Evolutionary conservation across 2,888 invertebrate genomes (phyloP).

Genomic region (Euplexia lucipara): DNA sequence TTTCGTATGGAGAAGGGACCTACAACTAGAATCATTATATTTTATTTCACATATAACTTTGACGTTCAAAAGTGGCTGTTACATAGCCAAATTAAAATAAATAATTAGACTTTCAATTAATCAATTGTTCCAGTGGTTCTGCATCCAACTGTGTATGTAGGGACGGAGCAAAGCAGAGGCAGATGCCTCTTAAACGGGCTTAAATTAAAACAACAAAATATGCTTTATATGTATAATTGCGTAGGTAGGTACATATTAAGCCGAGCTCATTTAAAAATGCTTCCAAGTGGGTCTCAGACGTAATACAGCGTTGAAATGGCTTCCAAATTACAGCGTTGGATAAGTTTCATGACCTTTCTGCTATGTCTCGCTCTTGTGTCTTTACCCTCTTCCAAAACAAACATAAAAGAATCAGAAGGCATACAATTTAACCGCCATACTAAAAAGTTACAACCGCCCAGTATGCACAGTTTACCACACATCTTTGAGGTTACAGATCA

Average conservation of each 20-base stretch:
- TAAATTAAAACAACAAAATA: constrained; percentile 16
- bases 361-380: constrained; percentile 46
- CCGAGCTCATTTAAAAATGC: constrained; percentile 42
- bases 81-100: too few species aligned
- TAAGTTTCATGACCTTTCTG: constrained; percentile 67
- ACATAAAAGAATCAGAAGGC: constrained; percentile 6
- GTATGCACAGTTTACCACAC: too few species aligned
- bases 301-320: constrained; percentile 59
- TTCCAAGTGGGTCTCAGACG: constrained; percentile 45
- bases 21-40: too few species aligned
- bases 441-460: too few species aligned
- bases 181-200: not conserved
- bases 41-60: too few species aligned
- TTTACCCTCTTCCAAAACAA: constrained; percentile 32
- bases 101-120: too few species aligned
- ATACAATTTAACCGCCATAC: not conserved
- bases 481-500: too few species aligned
- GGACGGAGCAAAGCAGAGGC: not conserved
- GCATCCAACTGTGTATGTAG: too few species aligned
- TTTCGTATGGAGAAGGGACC: too few species aligned
- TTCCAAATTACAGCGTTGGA: constrained; percentile 67
- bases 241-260: constrained; percentile 6
- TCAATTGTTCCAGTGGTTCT: too few species aligned
- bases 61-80: too few species aligned
- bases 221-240: constrained; percentile 27